Evolutionary conservation across 2,888 invertebrate species (phyloP), one percentile per base, ranked within the genome.

Genomic region (Oasisia sp.): DNA sequence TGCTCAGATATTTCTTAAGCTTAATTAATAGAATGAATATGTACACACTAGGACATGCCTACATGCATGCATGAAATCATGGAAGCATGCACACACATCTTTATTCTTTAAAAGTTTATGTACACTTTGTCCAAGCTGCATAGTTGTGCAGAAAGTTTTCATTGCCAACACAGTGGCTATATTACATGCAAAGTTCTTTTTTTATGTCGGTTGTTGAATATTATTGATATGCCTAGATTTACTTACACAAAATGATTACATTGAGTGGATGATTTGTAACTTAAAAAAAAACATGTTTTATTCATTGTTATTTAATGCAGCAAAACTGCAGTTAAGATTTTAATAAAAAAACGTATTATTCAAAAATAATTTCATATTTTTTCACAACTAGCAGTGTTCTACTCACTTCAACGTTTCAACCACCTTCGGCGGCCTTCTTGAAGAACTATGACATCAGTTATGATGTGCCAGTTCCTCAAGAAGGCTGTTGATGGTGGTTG

Each of bases 141-240:
- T 91, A 89, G 56, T 89, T 94, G 19, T 94, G 74, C 89, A 90
- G 74, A 27, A 7, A 74, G 27, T 74, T 56, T 3, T 56, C 19
- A 56, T 56, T 74, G 74, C 74, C 7, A 74, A 74, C 74, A 74
- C 1, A 27, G 74, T 74, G 19, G 4, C 27, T 27, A 19, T 74
- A n/a, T 0, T 74, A 19, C 3, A 74, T 74, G 74, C 19, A 74
- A 27, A 27, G 5, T 74, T 27, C 27, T 19, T 74, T 74, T 74
- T 12, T 58, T n/a, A n/a, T 74, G 19, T 74, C n/a, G 3, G 27
- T 74, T 74, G 27, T 74, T 19, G 74, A 74, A 74, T 74, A 74
- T 74, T 74, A 19, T 27, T 5, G 27, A 7, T 27, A 74, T 74
- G n/a, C 14, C 27, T 74, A 2, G 11, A 56, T 56, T 56, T 56